Evolutionary conservation across 2,113 vertebrate genomes (phyloP).

Genomic region (Perca schrenkii): DNA sequence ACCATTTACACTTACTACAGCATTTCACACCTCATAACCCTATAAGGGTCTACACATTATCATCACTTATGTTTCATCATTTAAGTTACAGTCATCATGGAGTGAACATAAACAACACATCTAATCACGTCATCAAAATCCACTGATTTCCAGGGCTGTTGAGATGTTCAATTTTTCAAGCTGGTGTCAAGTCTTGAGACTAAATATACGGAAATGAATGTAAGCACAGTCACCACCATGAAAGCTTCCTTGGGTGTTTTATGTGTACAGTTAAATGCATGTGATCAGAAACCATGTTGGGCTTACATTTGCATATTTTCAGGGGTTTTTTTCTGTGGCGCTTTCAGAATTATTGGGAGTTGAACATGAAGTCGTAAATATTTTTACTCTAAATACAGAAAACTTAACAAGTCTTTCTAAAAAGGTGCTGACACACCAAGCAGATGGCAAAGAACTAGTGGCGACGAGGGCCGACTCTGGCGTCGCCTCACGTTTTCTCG

Average conservation of each 20-base stretch:
- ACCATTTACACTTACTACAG: constrained; percentile 10
- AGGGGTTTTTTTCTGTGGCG: not conserved
- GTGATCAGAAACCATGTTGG: not conserved
- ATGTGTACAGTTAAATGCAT: not conserved
- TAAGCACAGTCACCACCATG: not conserved
- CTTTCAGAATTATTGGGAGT: not conserved
- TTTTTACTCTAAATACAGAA: not conserved
- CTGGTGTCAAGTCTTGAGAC: constrained; percentile 5
- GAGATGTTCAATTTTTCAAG: constrained; percentile 6
- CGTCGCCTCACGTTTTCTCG: too few relatives aligned
- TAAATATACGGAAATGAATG: not conserved
- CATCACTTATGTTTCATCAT: not conserved
- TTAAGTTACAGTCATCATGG: not conserved
- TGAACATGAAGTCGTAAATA: not conserved
- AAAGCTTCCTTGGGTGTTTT: not conserved
- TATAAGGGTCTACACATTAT: constrained; percentile 22
- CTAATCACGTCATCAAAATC: constrained; percentile 18
- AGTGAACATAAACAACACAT: constrained; percentile 21
- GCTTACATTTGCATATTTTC: not conserved
- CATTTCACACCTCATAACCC: constrained; percentile 38
- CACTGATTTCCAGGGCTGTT: constrained; percentile 6
- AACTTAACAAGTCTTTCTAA: not conserved
- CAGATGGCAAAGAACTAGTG: too few relatives aligned
- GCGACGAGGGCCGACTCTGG: too few relatives aligned
- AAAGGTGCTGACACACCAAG: too few relatives aligned